Evolutionary conservation across 1,140 invertebrate species (phyloP).

Genomic region (Portunus trituberculatus): DNA sequence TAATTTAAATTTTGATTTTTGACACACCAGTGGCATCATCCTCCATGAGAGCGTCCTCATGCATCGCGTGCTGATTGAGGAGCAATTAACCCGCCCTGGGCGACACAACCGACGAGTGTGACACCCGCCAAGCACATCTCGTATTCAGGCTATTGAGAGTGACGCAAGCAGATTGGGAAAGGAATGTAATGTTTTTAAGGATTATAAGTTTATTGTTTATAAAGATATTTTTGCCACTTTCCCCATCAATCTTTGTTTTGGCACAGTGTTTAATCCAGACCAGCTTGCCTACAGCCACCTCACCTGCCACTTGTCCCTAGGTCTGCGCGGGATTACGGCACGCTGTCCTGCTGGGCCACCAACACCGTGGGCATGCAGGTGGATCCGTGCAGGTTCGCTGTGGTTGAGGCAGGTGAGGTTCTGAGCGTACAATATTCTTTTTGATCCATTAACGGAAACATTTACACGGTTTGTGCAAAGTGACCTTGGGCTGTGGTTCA

Average conservation of each 20-base stretch:
- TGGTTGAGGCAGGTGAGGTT: slow-evolving; percentile 85
- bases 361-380: slow-evolving; percentile 86
- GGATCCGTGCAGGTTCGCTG: slow-evolving; percentile 86
- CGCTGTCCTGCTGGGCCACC: slow-evolving; percentile 84
- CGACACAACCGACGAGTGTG: not conserved
- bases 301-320: not conserved
- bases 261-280: too few species aligned
- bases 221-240: too few species aligned
- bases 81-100: not conserved
- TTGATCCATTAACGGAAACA: not conserved
- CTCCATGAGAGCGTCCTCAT: not conserved
- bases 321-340: slow-evolving; percentile 85
- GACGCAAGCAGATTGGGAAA: too few species aligned
- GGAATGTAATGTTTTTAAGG: too few species aligned
- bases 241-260: too few species aligned
- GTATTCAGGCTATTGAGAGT: not conserved
- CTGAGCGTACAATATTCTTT: not conserved
- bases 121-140: not conserved
- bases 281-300: not conserved
- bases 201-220: too few species aligned
- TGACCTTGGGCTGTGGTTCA: not conserved
- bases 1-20: slow-evolving; percentile 32
- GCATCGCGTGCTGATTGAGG: not conserved
- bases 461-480: not conserved
- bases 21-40: not conserved